Evolutionary conservation across 2,888 invertebrate species (phyloP), one percentile per base, ranked within the genome.

Genomic region (Hypercompe scribonia): DNA sequence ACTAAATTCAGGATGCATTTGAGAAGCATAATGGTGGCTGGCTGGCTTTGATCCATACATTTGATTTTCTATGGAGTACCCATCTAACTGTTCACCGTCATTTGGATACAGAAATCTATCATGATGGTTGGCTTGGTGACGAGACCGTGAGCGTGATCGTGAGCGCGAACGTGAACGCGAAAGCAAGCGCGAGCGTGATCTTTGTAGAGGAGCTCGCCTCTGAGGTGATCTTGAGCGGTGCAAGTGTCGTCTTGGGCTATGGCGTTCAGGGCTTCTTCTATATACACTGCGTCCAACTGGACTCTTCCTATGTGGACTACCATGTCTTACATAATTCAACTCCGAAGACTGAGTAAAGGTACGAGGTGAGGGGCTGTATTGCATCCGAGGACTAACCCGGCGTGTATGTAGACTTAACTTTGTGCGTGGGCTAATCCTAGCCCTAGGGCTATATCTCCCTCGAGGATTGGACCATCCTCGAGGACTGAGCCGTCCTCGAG

Each of bases 41-140:
- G 50, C 67, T 1, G 70, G 70, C 50, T 79, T 79, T 54, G 75
- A 67, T 31, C 70, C 75, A 78, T 80, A 86, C 64, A 82, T 70
- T 46, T 73, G 71, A 63, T 76, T 81, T 65, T 74, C 73, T 36
- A 75, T 64, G 64, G 71, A 69, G 76, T 73, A 78, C 21, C 31
- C 31, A 64, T 72, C 36, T 58, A 70, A 34, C 39, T 36, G 11
- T 65, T 76, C 68, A 21, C 80, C 72, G 28, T 87, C 82, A 65
- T 83, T 85, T 34, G 92, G 91, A 74, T 93, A 92, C 33, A 91
- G 83, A 72, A 91, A 92, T 65, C 76, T 87, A 73, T 92, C 76
- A 31, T 24, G 76, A 24, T 42, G 72, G 65, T 81, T 81, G 13
- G 84, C 81, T 73, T 77, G 79, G 10, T 85, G 85, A 39, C 78